Conservation (phyloP, 1,140 invertebrate genomes). For the Drosophila nigromelanica region DNA sequence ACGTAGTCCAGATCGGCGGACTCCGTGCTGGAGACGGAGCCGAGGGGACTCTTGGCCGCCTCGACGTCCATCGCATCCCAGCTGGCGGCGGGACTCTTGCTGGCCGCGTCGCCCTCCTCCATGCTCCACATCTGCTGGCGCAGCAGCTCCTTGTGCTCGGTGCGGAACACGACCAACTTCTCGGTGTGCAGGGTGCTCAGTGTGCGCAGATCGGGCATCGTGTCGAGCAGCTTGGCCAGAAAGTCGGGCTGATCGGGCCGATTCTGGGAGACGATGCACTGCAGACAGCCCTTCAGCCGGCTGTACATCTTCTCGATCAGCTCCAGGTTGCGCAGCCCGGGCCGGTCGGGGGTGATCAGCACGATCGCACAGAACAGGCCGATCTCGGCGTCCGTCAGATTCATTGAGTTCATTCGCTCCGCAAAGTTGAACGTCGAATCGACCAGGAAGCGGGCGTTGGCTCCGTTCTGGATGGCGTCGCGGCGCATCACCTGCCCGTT, state of each 20-base stretch:
- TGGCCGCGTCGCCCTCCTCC: slow-evolving; percentile 86
- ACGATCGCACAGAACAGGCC: slow-evolving; percentile 97
- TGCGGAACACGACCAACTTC: slow-evolving; percentile 96
- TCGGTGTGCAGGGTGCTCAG: slow-evolving; percentile 98
- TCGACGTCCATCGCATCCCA: slow-evolving; percentile 92
- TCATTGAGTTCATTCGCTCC: slow-evolving; percentile 95
- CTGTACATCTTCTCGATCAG: slow-evolving; percentile 96
- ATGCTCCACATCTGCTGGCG: slow-evolving; percentile 88
- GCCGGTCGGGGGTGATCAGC: slow-evolving; percentile 96
- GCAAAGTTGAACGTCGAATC: slow-evolving; percentile 99
- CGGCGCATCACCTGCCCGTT: slow-evolving; percentile 95
- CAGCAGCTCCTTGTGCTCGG: slow-evolving; percentile 92
- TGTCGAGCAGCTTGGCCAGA: slow-evolving; percentile 94
- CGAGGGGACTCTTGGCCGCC: slow-evolving; percentile 90
- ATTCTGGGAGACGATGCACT: slow-evolving; percentile 94
- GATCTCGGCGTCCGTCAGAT: slow-evolving; percentile 95
- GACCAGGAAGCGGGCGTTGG: slow-evolving; percentile 96
- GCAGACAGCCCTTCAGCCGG: slow-evolving; percentile 92
- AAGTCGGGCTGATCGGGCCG: slow-evolving; percentile 92
- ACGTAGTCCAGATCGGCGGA: slow-evolving; percentile 85
- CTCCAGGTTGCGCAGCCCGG: slow-evolving; percentile 95
- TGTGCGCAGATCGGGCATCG: slow-evolving; percentile 96
- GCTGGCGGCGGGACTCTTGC: slow-evolving; percentile 85
- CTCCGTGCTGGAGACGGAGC: slow-evolving; percentile 93
- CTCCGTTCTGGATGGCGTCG: slow-evolving; percentile 94